Evolutionary conservation across 2,113 vertebrate species (phyloP).

Genomic region (Montifringilla adamsi): DNA sequence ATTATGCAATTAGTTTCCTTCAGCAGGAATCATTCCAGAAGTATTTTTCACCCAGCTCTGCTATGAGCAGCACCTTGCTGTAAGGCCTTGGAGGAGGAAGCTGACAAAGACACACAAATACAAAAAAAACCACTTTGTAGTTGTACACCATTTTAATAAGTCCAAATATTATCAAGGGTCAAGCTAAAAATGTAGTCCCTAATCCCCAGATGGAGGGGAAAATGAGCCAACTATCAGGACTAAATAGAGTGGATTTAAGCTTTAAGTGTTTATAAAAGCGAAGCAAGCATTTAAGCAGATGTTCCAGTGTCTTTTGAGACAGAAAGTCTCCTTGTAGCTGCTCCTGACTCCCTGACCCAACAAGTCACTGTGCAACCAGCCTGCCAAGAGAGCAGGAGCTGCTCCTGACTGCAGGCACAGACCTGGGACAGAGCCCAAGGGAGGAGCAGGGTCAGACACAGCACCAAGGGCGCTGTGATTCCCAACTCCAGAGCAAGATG

Average conservation of each 20-base stretch:
- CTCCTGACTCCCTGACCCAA: slow-evolving; percentile 63
- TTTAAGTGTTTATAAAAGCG: neutral
- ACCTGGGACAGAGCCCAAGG: neutral
- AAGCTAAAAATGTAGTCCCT: neutral
- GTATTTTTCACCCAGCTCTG: neutral
- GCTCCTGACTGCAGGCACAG: neutral
- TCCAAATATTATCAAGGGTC: neutral
- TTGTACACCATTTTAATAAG: neutral
- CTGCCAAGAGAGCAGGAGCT: slow-evolving; percentile 31
- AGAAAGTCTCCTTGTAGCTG: slow-evolving; percentile 51
- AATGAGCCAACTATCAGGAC: neutral
- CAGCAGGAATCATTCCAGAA: neutral
- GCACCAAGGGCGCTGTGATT: neutral
- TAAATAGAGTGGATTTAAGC: neutral
- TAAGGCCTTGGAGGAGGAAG: neutral
- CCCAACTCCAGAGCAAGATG: neutral
- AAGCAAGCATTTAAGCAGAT: slow-evolving; percentile 36
- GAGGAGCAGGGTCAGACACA: neutral
- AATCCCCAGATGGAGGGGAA: neutral
- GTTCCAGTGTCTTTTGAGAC: slow-evolving; percentile 23
- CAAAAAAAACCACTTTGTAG: neutral
- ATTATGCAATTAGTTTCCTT: slow-evolving; percentile 3
- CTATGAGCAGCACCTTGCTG: neutral
- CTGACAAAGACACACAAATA: neutral
- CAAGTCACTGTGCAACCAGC: slow-evolving; percentile 10